These are phyloP conservation scores for Dicrurus megarhynchus DNA, from an alignment of 2,113 vertebrate genomes.

Conservation along the genomic window DNA sequence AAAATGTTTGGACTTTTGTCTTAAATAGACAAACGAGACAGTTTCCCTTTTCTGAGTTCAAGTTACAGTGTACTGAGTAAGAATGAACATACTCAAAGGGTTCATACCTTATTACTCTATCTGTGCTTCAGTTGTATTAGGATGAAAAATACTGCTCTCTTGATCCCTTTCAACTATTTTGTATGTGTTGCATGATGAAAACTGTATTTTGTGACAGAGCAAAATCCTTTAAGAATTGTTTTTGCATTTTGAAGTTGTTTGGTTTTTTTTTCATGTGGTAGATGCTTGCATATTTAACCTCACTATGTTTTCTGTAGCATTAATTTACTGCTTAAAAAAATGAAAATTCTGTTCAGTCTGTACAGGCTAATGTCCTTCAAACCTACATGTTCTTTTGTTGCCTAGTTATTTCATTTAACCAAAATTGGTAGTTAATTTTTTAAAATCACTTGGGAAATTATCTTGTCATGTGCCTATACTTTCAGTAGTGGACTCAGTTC, in stretches of 20 bases:
- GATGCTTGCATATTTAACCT: background rate
- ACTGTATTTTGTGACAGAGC: background rate
- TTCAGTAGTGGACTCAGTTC: background rate
- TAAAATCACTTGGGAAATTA: background rate
- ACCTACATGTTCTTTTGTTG: background rate
- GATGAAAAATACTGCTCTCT: background rate
- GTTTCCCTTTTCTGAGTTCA: background rate
- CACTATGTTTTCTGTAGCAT: background rate
- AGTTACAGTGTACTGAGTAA: background rate
- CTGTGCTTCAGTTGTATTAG: background rate
- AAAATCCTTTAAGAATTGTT: background rate
- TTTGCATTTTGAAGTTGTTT: background rate
- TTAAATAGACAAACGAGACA: background rate
- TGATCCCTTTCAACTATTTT: background rate
- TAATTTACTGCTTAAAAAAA: background rate
- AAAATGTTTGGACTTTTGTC: rapidly evolving
- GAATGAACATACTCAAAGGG: background rate
- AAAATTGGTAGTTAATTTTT: background rate
- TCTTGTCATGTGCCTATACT: background rate
- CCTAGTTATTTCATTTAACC: background rate
- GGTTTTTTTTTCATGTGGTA: background rate
- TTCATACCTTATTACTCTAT: background rate
- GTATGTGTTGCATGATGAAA: background rate
- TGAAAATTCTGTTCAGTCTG: background rate
- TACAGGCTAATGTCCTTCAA: background rate